A percentile compares a stretch with the other conserved stretches of the same genome.
phyloP scores from a whole-genome alignment of 2,113 vertebrate genomes.

The Lepisosteus oculatus region DNA sequence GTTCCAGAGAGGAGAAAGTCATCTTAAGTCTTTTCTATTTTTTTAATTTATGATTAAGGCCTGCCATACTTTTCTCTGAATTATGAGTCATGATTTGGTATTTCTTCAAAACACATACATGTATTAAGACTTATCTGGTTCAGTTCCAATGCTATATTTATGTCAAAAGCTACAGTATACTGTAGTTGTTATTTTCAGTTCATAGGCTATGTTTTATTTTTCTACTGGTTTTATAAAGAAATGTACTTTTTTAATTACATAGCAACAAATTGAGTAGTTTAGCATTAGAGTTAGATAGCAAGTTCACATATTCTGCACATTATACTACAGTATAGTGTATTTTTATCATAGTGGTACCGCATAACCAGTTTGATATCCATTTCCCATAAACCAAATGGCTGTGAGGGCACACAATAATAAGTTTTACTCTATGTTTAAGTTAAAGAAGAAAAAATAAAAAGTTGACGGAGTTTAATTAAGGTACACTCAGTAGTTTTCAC shows the following conservation, averaged over 20 bases:
- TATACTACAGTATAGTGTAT: neutral
- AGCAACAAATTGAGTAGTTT: constrained; percentile 11
- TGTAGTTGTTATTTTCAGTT: constrained; percentile 2
- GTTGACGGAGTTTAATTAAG: no score
- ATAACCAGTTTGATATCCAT: neutral
- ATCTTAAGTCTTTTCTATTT: neutral
- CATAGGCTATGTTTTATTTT: neutral
- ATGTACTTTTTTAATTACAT: neutral
- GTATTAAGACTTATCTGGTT: neutral
- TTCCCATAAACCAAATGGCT: no score
- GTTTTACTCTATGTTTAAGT: no score
- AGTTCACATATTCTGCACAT: neutral
- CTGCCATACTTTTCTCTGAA: no score
- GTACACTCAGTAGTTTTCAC: no score
- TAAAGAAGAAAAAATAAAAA: no score
- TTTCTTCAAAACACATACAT: neutral
- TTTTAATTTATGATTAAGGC: no score
- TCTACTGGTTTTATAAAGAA: neutral
- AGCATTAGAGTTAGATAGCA: constrained; percentile 3
- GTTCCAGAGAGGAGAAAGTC: constrained; percentile 13
- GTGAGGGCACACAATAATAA: no score
- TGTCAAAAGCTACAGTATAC: neutral
- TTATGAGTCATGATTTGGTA: neutral
- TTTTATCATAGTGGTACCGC: neutral
- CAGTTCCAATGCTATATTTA: neutral